Evolutionary conservation across 2,113 vertebrate genomes (phyloP).

Genomic region (Micronycteris hirsuta): DNA sequence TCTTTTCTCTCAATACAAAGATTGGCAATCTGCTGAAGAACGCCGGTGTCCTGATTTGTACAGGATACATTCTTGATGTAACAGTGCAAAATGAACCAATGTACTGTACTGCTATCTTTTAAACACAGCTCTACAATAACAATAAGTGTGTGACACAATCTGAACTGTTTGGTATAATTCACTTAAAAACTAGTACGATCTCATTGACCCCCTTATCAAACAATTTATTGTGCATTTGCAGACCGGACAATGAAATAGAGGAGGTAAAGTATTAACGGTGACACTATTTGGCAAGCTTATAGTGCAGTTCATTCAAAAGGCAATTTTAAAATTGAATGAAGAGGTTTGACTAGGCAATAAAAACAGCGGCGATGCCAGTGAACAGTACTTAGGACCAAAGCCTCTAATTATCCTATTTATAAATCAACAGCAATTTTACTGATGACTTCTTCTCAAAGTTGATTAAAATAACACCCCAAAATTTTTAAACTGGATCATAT

Average conservation of each 20-base stretch:
- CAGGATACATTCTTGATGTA: slow-evolving; percentile 19
- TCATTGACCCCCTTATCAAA: slow-evolving; percentile 86
- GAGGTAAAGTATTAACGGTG: slow-evolving; percentile 89
- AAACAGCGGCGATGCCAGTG: slow-evolving; percentile 87
- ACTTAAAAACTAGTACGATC: slow-evolving; percentile 83
- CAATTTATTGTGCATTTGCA: slow-evolving; percentile 85
- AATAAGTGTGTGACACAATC: slow-evolving; percentile 75
- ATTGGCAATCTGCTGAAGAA: slow-evolving; percentile 35
- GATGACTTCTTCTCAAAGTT: slow-evolving; percentile 93
- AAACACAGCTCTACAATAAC: slow-evolving; percentile 37
- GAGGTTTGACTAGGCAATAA: slow-evolving; percentile 98
- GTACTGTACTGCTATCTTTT: slow-evolving; percentile 44
- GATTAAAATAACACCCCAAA: slow-evolving; percentile 92
- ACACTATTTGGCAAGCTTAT: slow-evolving; percentile 86
- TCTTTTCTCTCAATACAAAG: background rate
- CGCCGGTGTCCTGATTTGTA: slow-evolving; percentile 32
- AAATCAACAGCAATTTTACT: slow-evolving; percentile 95
- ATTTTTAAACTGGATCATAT: slow-evolving; percentile 86
- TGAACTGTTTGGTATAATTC: slow-evolving; percentile 78
- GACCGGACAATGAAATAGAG: slow-evolving; percentile 84
- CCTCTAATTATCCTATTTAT: slow-evolving; percentile 97
- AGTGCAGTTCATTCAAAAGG: slow-evolving; percentile 93
- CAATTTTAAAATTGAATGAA: slow-evolving; percentile 99
- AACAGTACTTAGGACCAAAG: slow-evolving; percentile 87
- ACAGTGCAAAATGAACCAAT: slow-evolving; percentile 25